Percentiles rank a stretch among this genome's conserved stretches.
Conservation (phyloP, 1,140 invertebrate species). For the Drosophila kanapiae region DNA sequence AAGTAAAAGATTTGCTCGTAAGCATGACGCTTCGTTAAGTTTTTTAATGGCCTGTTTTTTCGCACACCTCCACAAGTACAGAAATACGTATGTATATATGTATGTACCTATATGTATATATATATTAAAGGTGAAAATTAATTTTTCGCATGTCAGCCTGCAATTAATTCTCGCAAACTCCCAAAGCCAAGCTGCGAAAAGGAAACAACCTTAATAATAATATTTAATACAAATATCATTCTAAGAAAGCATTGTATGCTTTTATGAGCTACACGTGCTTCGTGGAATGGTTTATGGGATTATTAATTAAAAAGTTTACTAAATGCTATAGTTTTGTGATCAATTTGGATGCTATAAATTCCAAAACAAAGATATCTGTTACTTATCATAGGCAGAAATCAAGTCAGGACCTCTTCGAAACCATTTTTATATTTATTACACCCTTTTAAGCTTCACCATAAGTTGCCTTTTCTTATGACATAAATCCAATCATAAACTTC, state of each 20-base stretch:
- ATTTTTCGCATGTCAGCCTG: conserved; percentile 75
- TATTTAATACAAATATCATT: conserved; percentile 20
- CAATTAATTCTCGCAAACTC: conserved; percentile 53
- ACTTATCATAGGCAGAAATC: neutral
- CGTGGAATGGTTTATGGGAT: neutral
- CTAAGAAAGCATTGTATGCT: neutral
- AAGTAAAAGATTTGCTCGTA: conserved; percentile 53
- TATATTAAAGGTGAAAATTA: conserved; percentile 67
- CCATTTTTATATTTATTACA: neutral
- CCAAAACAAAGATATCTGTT: neutral
- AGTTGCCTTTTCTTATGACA: neutral
- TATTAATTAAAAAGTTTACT: neutral
- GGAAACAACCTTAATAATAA: neutral
- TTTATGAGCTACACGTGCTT: conserved; percentile 1
- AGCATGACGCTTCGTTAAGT: conserved; percentile 71
- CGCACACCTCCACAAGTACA: neutral
- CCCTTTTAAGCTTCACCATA: neutral
- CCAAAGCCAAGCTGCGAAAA: neutral
- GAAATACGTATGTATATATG: neutral
- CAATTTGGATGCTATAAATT: neutral
- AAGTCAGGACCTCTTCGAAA: neutral
- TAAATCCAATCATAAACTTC: neutral
- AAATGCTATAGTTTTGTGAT: no score
- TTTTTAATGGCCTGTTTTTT: conserved; percentile 35
- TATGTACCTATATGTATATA: neutral